These are phyloP conservation scores for Stomatorhinus ivindoensis DNA, from an alignment of 2,113 vertebrate genomes.

Conservation along the genomic window DNA sequence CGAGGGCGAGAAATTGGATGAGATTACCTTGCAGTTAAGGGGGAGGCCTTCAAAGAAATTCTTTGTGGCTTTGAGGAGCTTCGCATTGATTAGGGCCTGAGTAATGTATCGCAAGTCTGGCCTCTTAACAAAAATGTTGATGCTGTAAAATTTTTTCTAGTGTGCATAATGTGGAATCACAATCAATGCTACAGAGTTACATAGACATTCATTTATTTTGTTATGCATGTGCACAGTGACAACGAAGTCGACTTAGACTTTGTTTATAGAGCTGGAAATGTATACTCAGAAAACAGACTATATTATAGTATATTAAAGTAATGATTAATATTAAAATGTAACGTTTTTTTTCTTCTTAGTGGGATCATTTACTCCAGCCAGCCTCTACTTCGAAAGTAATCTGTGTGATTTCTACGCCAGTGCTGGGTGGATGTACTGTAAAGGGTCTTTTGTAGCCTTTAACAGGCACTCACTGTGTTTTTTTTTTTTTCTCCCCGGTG, in stretches of 20 bases:
- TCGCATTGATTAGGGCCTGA: background rate
- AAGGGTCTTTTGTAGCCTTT: background rate
- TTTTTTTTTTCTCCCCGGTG: background rate
- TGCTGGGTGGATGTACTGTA: background rate
- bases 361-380: background rate
- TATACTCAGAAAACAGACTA: background rate
- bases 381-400: background rate
- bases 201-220: background rate
- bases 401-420: background rate
- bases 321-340: background rate
- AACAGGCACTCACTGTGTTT: background rate
- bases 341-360: background rate
- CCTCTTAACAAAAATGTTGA: background rate
- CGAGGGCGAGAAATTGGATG: background rate
- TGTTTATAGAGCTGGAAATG: background rate
- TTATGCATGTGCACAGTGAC: background rate
- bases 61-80: background rate
- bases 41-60: background rate
- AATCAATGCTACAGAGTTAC: background rate
- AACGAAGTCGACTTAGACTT: background rate
- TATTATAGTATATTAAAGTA: background rate
- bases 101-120: background rate
- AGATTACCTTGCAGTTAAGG: background rate
- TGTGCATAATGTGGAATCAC: background rate
- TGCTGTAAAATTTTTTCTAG: background rate